Base-by-base conservation (phyloP, 2,797 vertebrate species). In the Poecilia picta region DNA sequence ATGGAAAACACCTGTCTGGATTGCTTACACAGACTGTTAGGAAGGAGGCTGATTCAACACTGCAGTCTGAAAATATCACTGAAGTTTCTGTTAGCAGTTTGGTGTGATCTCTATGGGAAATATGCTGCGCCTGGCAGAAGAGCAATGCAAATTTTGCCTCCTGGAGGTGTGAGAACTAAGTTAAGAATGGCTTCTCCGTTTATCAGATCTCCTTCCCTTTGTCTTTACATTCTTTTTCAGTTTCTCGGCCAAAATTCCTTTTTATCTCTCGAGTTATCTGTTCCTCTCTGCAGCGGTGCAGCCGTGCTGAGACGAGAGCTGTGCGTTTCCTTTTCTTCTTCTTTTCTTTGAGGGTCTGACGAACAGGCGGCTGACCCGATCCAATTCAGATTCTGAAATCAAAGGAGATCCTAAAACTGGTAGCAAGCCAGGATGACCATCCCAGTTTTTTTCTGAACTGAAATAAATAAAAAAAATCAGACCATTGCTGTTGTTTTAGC, bases 401-500 rank as follows among this genome's bases (percentile, higher is more conserved):
- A 81, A 39, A 1, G 73, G 70, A 57, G 55, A 77, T 81, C 79
- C 84, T 86, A 81, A 78, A 88, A 85, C 39, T 72, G 49, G n/a
- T 81, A 33, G 3, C 51, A 74, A 71, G 76, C 81, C 74, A 4
- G 51, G 46, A 76, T 91, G 89, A 91, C 81, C 82, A 85, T 90
- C 83, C 84, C 83, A 2, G 41, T 41, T 41, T 41, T 41, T 41
- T 41, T 41, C 23, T 25, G 20, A 85, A 81, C 73, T 83, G 76
- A 66, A 81, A 45, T 53, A 47, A 64, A 41, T 20, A 66, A 68
- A 59, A 31, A 6, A 53, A 39, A 39, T 68, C 20, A 76, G 76
- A 87, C 81, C 64, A 45, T 71, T 77, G 75, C 85, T 85, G 88
- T 87, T 89, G 86, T 91, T 91, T 93, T 87, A 92, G 89, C 94